These are phyloP conservation scores for Crepidodera aurea DNA, from an alignment of 2,888 invertebrate species.

Conservation along the genomic window DNA sequence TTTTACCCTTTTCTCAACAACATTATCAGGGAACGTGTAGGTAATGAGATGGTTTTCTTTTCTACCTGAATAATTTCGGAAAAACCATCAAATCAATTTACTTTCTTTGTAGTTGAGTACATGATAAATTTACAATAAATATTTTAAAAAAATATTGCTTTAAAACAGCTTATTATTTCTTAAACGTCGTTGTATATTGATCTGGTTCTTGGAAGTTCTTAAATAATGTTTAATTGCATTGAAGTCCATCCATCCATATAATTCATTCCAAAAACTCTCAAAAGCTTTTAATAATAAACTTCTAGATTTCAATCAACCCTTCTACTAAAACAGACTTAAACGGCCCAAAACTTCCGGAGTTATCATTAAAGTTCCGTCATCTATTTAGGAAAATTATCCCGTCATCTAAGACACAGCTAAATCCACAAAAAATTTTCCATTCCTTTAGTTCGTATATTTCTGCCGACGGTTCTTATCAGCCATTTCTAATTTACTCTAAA, in stretches of 20 bases:
- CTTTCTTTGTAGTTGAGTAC: no score
- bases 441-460: not conserved
- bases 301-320: conserved; percentile 28
- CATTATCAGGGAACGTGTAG: no score
- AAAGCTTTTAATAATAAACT: conserved; percentile 13
- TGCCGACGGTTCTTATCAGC: conserved; percentile 4
- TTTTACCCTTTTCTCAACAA: no score
- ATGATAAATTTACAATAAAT: no score
- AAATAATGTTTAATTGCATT: not conserved
- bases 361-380: conserved; percentile 26
- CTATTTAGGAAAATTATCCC: conserved; percentile 30
- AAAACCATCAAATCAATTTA: no score
- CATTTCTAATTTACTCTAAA: conserved; percentile 9
- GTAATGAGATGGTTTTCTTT: no score
- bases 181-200: no score
- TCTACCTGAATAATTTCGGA: no score
- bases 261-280: conserved; percentile 1
- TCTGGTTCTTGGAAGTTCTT: not conserved
- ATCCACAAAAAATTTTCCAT: conserved; percentile 19
- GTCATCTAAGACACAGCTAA: conserved; percentile 22
- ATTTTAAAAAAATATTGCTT: no score
- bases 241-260: not conserved
- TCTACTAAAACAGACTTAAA: conserved; percentile 26
- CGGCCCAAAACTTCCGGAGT: conserved; percentile 11
- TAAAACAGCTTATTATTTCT: no score